Conservation (phyloP, 2,113 vertebrate species). For the Petromus typicus region DNA sequence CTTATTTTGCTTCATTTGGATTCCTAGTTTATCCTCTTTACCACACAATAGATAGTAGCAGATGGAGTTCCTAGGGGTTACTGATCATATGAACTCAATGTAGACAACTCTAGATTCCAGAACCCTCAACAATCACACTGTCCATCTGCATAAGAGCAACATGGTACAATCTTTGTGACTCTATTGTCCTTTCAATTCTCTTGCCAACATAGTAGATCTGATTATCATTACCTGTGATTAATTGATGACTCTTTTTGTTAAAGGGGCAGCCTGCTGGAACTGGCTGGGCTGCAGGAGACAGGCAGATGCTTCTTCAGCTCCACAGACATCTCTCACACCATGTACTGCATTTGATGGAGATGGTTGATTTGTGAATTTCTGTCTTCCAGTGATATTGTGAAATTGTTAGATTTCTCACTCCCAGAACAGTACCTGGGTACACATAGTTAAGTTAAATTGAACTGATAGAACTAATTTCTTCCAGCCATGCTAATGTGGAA, state of each 20-base stretch:
- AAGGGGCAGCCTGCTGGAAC: neutral
- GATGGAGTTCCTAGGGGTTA: neutral
- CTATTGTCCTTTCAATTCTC: neutral
- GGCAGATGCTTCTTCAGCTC: neutral
- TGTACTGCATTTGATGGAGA: neutral
- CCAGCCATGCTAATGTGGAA: neutral
- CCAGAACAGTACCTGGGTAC: neutral
- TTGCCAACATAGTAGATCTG: neutral
- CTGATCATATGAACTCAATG: neutral
- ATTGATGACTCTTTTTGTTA: neutral
- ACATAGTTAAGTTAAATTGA: neutral
- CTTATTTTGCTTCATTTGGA: neutral
- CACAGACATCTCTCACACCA: neutral
- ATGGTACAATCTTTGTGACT: neutral
- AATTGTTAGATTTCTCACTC: neutral
- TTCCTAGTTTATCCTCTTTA: neutral
- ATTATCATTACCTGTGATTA: neutral
- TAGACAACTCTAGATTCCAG: neutral
- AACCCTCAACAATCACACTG: neutral
- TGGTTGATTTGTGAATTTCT: neutral
- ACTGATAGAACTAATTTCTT: neutral
- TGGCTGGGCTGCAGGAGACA: no score
- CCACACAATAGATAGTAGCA: neutral
- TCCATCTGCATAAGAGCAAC: neutral
- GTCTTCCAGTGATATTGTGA: neutral